These are phyloP conservation scores for Lamellibrachia columna DNA, from an alignment of 2,888 invertebrate species.

Conservation along the genomic window DNA sequence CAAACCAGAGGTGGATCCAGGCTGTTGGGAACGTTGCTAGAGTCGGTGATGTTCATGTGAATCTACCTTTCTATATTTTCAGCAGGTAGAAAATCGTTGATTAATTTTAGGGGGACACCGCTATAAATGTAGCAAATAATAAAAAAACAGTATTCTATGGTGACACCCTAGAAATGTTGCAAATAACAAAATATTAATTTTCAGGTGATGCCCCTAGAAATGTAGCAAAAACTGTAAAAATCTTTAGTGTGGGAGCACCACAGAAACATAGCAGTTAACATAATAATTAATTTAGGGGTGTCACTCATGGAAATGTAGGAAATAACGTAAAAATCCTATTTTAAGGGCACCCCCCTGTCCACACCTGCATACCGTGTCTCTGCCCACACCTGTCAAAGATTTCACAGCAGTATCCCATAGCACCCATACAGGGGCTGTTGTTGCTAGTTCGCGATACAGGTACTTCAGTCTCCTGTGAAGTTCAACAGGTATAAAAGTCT, in stretches of 20 bases:
- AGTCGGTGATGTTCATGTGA: too few species aligned
- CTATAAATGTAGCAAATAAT: neutral
- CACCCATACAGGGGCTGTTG: neutral
- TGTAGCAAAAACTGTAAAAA: neutral
- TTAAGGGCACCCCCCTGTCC: neutral
- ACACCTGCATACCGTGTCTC: neutral
- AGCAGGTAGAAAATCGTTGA: neutral
- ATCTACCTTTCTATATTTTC: too few species aligned
- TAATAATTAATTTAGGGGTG: too few species aligned
- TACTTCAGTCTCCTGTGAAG: neutral
- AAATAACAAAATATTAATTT: neutral
- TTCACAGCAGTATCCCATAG: too few species aligned
- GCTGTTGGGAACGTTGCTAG: too few species aligned
- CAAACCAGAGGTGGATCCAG: too few species aligned
- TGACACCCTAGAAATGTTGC: neutral
- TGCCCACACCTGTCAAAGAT: too few species aligned
- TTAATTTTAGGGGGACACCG: neutral
- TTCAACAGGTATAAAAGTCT: neutral
- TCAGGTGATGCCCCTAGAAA: neutral
- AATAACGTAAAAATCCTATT: too few species aligned
- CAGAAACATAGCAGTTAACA: neutral
- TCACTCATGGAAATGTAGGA: neutral
- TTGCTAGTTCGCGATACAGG: neutral
- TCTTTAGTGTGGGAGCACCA: neutral
- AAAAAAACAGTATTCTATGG: neutral